These are phyloP conservation scores for Gallinago jamesoni DNA, from an alignment of 2,113 vertebrate species.

Conservation along the genomic window DNA sequence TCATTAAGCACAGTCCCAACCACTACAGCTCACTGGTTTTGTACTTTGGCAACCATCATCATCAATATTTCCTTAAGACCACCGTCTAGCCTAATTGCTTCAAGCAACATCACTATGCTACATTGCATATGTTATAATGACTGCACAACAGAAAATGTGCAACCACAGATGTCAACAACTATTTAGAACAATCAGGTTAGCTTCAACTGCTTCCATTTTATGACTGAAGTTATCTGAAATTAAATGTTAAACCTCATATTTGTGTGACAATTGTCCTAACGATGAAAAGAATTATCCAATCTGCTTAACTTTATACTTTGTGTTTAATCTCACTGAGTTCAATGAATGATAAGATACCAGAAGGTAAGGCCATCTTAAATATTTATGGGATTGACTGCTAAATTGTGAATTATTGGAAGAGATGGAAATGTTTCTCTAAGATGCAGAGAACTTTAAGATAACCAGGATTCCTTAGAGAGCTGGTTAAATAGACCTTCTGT, in stretches of 20 bases:
- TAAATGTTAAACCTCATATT: neutral
- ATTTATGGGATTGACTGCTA: neutral
- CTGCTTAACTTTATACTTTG: neutral
- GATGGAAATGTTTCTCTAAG: neutral
- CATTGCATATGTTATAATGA: neutral
- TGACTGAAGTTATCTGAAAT: neutral
- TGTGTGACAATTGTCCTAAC: neutral
- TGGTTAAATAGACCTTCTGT: neutral
- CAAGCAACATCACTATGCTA: neutral
- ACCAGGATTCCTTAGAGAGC: neutral
- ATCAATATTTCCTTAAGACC: neutral
- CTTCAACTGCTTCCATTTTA: neutral
- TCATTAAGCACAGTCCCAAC: neutral
- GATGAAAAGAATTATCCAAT: neutral
- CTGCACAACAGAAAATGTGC: neutral
- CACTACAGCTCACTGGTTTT: neutral
- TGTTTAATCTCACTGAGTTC: neutral
- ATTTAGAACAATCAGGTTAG: neutral
- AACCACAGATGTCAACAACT: neutral
- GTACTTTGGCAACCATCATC: neutral
- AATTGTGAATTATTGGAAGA: neutral
- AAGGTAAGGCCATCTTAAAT: neutral
- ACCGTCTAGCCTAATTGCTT: neutral
- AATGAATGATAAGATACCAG: neutral
- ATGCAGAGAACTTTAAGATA: neutral